These are phyloP conservation scores for Augiades crinisus DNA, from an alignment of 2,888 invertebrate genomes.

Conservation along the genomic window DNA sequence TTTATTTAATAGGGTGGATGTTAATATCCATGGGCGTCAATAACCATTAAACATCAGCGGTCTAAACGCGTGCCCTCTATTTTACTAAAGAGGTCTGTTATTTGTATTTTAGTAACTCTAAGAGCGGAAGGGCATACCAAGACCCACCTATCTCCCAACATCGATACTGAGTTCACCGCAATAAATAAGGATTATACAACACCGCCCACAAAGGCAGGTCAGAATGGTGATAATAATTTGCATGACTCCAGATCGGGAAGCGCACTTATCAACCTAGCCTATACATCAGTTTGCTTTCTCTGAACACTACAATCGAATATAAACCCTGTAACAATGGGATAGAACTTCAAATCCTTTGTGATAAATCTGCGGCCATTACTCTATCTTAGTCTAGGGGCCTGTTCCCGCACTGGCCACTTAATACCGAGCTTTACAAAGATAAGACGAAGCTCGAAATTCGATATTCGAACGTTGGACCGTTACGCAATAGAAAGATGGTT, in stretches of 20 bases:
- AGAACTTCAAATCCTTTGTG: constrained; percentile 14
- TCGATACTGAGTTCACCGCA: constrained; percentile 32
- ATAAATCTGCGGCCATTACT: constrained; percentile 28
- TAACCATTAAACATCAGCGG: no score
- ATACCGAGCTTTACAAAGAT: constrained; percentile 42
- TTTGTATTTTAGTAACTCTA: no score
- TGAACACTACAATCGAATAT: constrained; percentile 28
- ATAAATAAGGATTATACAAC: constrained; percentile 61
- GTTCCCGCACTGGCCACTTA: constrained; percentile 36
- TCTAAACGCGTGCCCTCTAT: no score
- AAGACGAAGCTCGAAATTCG: constrained; percentile 41
- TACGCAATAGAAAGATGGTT: constrained; percentile 38
- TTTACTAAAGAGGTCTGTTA: no score
- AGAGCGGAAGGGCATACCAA: not conserved
- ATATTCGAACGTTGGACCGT: constrained; percentile 39
- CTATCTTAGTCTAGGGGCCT: constrained; percentile 32
- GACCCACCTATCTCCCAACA: constrained; percentile 29
- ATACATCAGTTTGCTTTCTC: constrained; percentile 70
- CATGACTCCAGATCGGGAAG: constrained; percentile 64
- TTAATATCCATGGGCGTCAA: no score
- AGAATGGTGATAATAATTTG: constrained; percentile 68
- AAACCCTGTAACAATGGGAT: constrained; percentile 26
- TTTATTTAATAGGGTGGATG: no score
- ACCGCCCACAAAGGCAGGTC: constrained; percentile 60
- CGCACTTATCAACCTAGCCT: constrained; percentile 58